Evolutionary conservation across 2,113 vertebrate genomes (phyloP), one percentile per base, ranked within the genome.

Genomic region (Irena cyanogastra): DNA sequence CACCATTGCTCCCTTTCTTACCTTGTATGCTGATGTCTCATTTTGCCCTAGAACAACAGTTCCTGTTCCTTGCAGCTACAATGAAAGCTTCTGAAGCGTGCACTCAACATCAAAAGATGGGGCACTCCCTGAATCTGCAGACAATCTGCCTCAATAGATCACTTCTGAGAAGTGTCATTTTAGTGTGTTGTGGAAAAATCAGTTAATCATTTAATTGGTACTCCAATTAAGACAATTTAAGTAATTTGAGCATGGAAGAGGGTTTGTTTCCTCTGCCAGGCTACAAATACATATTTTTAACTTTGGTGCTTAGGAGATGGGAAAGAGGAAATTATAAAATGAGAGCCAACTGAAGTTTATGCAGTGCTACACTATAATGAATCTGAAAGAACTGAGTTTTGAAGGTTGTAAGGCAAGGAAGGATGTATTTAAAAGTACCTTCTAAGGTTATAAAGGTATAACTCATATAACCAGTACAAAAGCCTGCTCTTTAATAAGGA

Each of bases 121-220:
- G 83, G 18, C 31, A 44, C 20, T 53, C 24, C 26, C 31, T 28
- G 35, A 64, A 69, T 39, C 44, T 70, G 30, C 56, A 89, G 52
- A 39, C 17, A 64, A 28, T 76, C 50, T 75, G 35, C 47, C 33
- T 77, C 47, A 70, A 81, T 7, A 61, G 56, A 76, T 81, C 50
- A n/a, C 39, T 91, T 88, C 50, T 81, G 56, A 89, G 59, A 90
- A 93, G 68, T 83, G 35, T 44, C 35, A 63, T 77, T 95, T 83
- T 70, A 59, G 31, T 75, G 47, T 81, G 49, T 59, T 83, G 80
- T 66, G 56, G 54, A 87, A 80, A 91, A 83, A 93, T 89, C 68
- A 70, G 42, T 74, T 81, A 89, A 95, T 87, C 14, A 70, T 66
- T 91, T 89, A 94, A 94, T 81, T 87, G 72, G 27, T 84, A 65